phyloP scores from a whole-genome alignment of 2,888 invertebrate genomes.

The Drosophila demipolita region DNA sequence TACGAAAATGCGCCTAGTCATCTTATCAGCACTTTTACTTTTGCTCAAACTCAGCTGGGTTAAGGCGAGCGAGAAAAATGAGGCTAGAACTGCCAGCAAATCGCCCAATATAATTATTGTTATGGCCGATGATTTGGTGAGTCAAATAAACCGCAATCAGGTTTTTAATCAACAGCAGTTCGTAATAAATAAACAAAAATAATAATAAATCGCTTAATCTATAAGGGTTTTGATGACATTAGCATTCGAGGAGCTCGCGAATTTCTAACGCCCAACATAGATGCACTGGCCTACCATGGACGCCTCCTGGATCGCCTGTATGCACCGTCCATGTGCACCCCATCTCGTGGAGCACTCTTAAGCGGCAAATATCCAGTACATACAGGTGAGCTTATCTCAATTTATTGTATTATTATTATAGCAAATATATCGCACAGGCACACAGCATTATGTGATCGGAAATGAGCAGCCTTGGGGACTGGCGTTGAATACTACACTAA shows the following conservation, averaged over 20 bases:
- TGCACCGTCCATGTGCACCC: constrained; percentile 93
- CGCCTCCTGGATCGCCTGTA: constrained; percentile 93
- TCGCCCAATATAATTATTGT: constrained; percentile 90
- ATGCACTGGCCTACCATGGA: constrained; percentile 93
- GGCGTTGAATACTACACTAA: constrained; percentile 88
- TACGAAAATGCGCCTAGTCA: constrained; percentile 47
- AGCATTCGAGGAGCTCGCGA: constrained; percentile 95
- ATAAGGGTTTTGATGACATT: constrained; percentile 96
- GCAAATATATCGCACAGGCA: constrained; percentile 85
- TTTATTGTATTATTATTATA: background rate
- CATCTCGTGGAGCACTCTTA: constrained; percentile 92
- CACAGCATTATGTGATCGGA: constrained; percentile 90
- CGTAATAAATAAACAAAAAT: background rate
- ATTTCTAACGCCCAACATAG: constrained; percentile 95
- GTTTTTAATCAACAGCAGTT: constrained; percentile 7
- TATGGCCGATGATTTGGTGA: constrained; percentile 93
- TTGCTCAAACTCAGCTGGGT: constrained; percentile 45
- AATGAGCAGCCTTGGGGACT: constrained; percentile 90
- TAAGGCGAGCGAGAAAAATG: constrained; percentile 33
- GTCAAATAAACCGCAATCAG: constrained; percentile 5
- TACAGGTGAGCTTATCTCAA: constrained; percentile 86
- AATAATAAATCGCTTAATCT: background rate
- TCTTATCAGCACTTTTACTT: constrained; percentile 68
- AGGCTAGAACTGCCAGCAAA: constrained; percentile 22
- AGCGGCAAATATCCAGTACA: constrained; percentile 95